Percentiles rank a stretch among this genome's conserved stretches.
Evolutionary conservation across 1,140 invertebrate genomes (phyloP).

Genomic region (Phymorhynchus buccinoides): DNA sequence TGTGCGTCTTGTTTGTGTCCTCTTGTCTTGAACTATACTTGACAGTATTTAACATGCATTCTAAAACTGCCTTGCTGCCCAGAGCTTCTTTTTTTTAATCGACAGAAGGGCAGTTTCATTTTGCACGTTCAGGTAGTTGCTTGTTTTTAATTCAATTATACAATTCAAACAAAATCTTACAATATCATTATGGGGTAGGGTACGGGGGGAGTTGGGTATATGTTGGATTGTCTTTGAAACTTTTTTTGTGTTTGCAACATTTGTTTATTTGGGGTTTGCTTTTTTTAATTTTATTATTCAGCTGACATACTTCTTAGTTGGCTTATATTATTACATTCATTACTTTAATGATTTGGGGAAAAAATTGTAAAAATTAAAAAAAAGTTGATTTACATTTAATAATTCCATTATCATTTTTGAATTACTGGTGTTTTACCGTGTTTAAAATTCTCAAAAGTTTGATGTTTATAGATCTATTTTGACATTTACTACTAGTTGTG

Average conservation of each 20-base stretch:
- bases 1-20: background rate
- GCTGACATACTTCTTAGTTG: constrained; percentile 44
- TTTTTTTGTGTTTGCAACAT: constrained; percentile 62
- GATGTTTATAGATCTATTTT: constrained; percentile 42
- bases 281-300: constrained; percentile 48
- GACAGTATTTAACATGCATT: constrained; percentile 36
- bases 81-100: constrained; percentile 32
- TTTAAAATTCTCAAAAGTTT: constrained; percentile 42
- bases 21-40: background rate
- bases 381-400: constrained; percentile 26
- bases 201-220: too few relatives aligned
- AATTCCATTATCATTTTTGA: constrained; percentile 42
- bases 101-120: constrained; percentile 31
- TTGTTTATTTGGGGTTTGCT: constrained; percentile 41
- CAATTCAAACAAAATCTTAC: constrained; percentile 64
- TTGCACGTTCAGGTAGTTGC: constrained; percentile 39
- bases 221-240: constrained; percentile 67
- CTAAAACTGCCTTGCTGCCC: constrained; percentile 31
- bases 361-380: constrained; percentile 34
- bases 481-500: constrained; percentile 36
- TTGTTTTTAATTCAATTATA: constrained; percentile 61
- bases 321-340: constrained; percentile 26
- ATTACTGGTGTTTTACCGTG: constrained; percentile 43
- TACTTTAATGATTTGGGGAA: background rate
- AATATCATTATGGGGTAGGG: constrained; percentile 42